Base-by-base conservation (phyloP, 2,113 vertebrate species). In the Odocoileus hemionus region DNA sequence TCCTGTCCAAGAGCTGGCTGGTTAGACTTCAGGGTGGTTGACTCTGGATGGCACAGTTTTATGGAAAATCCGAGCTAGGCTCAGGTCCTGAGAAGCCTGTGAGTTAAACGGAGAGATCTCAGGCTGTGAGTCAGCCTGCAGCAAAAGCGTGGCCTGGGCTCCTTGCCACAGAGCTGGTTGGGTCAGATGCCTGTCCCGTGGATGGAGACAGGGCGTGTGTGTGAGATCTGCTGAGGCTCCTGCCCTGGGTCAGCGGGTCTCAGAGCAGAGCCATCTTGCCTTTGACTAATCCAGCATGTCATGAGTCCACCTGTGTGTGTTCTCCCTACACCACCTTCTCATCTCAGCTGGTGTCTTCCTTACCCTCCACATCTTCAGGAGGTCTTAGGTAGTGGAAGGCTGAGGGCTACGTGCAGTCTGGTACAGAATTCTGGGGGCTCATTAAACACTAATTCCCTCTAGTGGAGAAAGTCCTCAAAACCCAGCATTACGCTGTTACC, bases 161-260 rank as follows among this genome's bases (percentile, higher is more conserved):
- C 15, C 14, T 39, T 4, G 6, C 61, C 15, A 23, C 1, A 36
- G 76, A 50, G 30, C 64, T 64, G 15, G 13, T 0, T 55, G 76
- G 55, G 36, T 58, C 30, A 14, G 64, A 64, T 2, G n/a, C 45
- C 21, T 1, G 19, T 52, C 13, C 19, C 9, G 1, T 78, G 36
- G 1, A 9, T 9, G n/a, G 82, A 45, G 54, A 58, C 6, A 7
- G 1, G 1, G 30, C 0, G 0, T 17, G 23, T 2, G 1, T 39
- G 67, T 1, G 1, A 4, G 36, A 26, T 54, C 45, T 2, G 30
- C 25, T 0, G 1, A 80, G 39, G 47, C 61, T 23, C 50, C 61
- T 2, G 16, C 85, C 86, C 25, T 19, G 39, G 26, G 2, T 52
- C 30, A 23, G 12, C 3, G 11, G 91, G 39, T 80, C 60, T 45